Evolutionary conservation across 2,113 vertebrate genomes (phyloP).

Genomic region (Todiramphus saurophagus): DNA sequence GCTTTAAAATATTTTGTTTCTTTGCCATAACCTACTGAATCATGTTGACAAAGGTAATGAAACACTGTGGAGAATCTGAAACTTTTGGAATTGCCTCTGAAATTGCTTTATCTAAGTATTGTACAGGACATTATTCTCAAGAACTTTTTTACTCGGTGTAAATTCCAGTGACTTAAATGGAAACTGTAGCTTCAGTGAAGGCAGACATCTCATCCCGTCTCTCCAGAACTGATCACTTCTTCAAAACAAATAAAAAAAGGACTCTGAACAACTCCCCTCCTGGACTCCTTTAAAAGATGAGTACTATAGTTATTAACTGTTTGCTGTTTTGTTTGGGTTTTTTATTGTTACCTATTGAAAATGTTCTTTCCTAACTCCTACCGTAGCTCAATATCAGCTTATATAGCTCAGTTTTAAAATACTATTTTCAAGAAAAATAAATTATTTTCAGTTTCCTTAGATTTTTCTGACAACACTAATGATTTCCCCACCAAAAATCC

Average conservation of each 20-base stretch:
- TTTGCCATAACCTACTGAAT: conserved; percentile 1
- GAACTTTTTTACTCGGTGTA: background rate
- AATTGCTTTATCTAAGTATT: background rate
- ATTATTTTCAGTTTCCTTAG: background rate
- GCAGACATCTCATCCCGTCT: background rate
- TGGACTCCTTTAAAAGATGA: background rate
- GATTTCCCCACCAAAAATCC: background rate
- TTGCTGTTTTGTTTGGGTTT: background rate
- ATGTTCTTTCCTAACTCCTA: background rate
- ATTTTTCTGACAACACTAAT: background rate
- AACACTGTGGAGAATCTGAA: background rate
- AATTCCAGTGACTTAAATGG: background rate
- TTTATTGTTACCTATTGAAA: background rate
- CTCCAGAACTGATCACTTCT: background rate
- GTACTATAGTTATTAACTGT: background rate
- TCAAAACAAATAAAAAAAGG: background rate
- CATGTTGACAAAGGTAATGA: background rate
- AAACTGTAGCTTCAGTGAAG: background rate
- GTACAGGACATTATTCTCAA: background rate
- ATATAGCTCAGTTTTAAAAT: background rate
- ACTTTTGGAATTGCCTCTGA: background rate
- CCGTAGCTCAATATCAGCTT: background rate
- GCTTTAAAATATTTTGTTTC: conserved; percentile 49
- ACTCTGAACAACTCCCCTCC: background rate
- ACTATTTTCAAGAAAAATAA: background rate